Percentiles rank a stretch among this genome's conserved stretches.
phyloP scores from a whole-genome alignment of 1,140 invertebrate genomes.

The Tetraneura akinire region DNA sequence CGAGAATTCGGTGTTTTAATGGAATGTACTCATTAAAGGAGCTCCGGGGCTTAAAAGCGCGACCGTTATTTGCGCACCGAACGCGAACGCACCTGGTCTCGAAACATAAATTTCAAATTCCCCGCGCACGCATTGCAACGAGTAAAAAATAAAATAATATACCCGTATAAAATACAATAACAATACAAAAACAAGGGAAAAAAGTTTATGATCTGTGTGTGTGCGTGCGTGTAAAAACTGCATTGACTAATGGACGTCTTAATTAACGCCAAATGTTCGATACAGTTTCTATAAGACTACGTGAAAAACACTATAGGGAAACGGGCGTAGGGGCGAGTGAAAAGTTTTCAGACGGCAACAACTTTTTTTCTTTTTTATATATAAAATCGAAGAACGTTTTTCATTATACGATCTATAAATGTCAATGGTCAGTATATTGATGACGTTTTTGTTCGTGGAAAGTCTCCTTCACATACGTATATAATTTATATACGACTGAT shows the following conservation, averaged over 20 bases:
- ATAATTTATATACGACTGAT: conserved; percentile 16
- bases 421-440: conserved; percentile 48
- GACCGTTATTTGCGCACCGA: conserved; percentile 22
- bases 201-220: conserved; percentile 13
- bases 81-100: conserved; percentile 37
- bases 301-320: conserved; percentile 2
- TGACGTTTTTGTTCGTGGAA: conserved; percentile 18
- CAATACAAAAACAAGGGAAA: conserved; percentile 12
- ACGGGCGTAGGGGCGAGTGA: not conserved
- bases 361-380: conserved; percentile 18
- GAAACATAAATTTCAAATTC: conserved; percentile 40
- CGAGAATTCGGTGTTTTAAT: conserved; percentile 32
- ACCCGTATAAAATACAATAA: no score
- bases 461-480: not conserved
- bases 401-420: not conserved
- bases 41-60: conserved; percentile 25
- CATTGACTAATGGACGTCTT: conserved; percentile 49
- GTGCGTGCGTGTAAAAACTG: not conserved
- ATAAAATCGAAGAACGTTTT: conserved; percentile 12
- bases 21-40: conserved; percentile 44
- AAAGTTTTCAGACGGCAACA: conserved; percentile 35
- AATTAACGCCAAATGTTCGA: conserved; percentile 48
- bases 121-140: not conserved
- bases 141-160: conserved; percentile 12
- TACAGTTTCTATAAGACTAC: not conserved